Evolutionary conservation across 2,888 invertebrate species (phyloP).

Genomic region (Hecatera dysodea): DNA sequence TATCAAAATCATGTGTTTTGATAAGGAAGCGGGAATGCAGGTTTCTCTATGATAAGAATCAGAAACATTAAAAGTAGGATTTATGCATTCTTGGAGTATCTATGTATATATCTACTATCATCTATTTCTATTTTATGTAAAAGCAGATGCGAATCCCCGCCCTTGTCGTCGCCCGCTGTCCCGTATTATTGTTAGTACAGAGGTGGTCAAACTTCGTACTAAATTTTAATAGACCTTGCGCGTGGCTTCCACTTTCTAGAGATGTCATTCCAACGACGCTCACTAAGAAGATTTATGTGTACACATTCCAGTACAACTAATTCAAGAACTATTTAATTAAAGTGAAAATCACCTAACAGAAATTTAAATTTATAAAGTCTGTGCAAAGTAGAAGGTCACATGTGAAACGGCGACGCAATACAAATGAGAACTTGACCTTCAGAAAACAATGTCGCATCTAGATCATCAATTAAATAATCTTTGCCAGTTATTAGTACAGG

Average conservation of each 20-base stretch:
- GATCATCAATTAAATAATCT: slow-evolving; percentile 58
- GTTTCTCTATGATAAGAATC: slow-evolving; percentile 13
- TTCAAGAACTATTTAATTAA: not conserved
- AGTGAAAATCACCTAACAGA: not conserved
- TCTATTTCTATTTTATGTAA: not conserved
- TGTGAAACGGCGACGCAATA: not conserved
- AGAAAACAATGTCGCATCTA: slow-evolving; percentile 22
- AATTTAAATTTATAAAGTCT: not conserved
- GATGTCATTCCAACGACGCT: not conserved
- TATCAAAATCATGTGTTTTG: slow-evolving; percentile 28
- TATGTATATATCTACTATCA: not conserved
- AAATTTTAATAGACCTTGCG: slow-evolving; percentile 3
- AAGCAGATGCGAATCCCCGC: not conserved
- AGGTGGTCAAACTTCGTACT: not conserved
- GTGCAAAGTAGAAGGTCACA: slow-evolving; percentile 12
- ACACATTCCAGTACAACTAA: slow-evolving; percentile 15
- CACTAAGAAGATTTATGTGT: not conserved
- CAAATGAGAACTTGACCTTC: slow-evolving; percentile 1
- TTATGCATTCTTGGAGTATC: not conserved
- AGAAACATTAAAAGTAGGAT: slow-evolving; percentile 13
- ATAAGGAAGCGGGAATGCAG: slow-evolving; percentile 18
- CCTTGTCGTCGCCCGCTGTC: too few relatives aligned
- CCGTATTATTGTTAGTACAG: not conserved
- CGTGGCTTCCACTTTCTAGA: not conserved
- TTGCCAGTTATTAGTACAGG: slow-evolving; percentile 75